Base-by-base conservation (phyloP, 2,888 invertebrate species). In the Sialis lutaria region DNA sequence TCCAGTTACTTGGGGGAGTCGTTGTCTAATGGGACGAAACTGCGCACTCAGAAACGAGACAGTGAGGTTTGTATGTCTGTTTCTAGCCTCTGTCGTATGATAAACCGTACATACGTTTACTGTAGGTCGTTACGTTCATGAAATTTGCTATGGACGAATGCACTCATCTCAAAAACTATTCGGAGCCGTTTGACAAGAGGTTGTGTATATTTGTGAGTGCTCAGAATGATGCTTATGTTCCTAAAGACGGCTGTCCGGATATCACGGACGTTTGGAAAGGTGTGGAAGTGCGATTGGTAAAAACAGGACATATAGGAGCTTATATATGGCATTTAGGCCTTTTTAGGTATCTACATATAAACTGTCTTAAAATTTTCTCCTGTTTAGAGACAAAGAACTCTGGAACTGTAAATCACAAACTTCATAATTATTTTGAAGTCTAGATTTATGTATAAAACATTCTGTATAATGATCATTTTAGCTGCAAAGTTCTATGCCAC, bases 71-170 rank as follows among this genome's bases (percentile, higher is more conserved):
- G 22, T 22, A 22, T 22, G 22, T 22, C 22, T 4, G 22, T 22
- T 22, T 2, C 22, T 22, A 22, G 2, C 4, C 22, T 22, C 22
- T 22, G 22, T n/a, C n/a, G n/a, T n/a, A n/a, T n/a, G n/a, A n/a
- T n/a, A n/a, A n/a, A n/a, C n/a, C n/a, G 83, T 61, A 74, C 77
- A 55, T 87, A 90, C 64, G 86, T 89, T 0, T 22, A 4, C 4
- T 22, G 22, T 22, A 22, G 22, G 22, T 22, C 4, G 56, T 89
- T 47, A 85, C 88, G 67, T 95, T 97, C 60, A 96, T 97, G 96
- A 72, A 88, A 44, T 93, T 95, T 0, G 81, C 97, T 54, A 97
- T 98, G 97, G 97, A 98, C 60, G 95, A 97, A 64, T 97, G 93
- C 62, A 98, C 97, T 1, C 95, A 96, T 67, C 69, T 98, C 39